Base-by-base conservation (phyloP, 2,113 vertebrate species). In the Tiliqua scincoides region DNA sequence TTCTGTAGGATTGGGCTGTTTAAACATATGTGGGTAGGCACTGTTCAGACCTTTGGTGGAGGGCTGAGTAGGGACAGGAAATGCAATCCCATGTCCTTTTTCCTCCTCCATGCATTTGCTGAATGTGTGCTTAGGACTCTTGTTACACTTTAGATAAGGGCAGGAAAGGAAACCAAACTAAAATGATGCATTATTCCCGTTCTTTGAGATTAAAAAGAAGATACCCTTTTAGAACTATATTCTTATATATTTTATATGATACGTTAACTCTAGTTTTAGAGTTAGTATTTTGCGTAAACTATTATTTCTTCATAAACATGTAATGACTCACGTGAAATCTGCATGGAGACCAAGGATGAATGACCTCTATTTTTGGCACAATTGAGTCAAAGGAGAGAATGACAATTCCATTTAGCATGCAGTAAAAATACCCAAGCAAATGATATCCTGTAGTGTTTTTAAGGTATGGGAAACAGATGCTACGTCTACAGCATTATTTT, bases 341-440 rank as follows among this genome's bases (percentile, higher is more conserved):
- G 61, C 71, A 30, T 37, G 57, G 59, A 85, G 59, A 86, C 88
- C 72, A 72, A 79, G 86, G 91, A 91, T 73, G 57, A 6, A 62
- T 48, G 35, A 30, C 2, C 48, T 83, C 65, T 87, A 54, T 83
- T 92, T 93, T 94, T 86, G 90, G 91, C 78, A 74, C 83, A 23
- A n/a, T 61, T 78, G 40, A 86, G 52, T 73, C 37, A 85, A 92
- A 65, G 78, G 32, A 25, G 32, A 35, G 76, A 78, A 85, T 15
- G 79, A 20, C 40, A 37, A 52, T 79, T 87, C 48, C 83, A 77
- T 32, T 84, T 77, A 89, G 70, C 32, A 20, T 65, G 78, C 25
- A 11, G 67, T 35, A 63, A 75, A 85, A 78, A 67, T 9, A 52
- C 23, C 9, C 14, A 75, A 48, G 6, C 18, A 70, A 70, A 72